These are phyloP conservation scores for Maccullochella peelii DNA, from an alignment of 2,113 vertebrate species.

Conservation along the genomic window DNA sequence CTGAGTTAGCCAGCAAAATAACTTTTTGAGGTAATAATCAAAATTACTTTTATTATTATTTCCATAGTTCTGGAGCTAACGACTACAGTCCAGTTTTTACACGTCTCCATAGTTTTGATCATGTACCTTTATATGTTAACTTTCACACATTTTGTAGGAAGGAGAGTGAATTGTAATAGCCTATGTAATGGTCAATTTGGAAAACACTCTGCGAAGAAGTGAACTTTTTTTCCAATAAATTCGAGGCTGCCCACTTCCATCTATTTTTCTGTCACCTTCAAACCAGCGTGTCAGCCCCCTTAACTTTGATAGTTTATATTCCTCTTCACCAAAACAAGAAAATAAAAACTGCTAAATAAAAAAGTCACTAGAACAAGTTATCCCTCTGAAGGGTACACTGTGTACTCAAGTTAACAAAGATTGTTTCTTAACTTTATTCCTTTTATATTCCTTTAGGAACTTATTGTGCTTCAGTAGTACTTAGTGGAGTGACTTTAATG, in stretches of 20 bases:
- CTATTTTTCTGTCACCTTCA: background rate
- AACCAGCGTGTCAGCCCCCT: background rate
- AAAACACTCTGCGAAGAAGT: background rate
- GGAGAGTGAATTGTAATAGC: background rate
- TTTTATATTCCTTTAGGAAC: background rate
- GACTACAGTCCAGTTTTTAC: background rate
- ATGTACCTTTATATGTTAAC: background rate
- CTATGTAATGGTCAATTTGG: background rate
- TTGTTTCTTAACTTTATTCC: background rate
- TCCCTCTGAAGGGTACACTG: background rate
- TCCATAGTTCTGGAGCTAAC: background rate
- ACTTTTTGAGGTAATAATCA: background rate
- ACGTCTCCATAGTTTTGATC: too few species aligned
- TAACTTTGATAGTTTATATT: background rate
- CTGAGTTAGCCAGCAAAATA: background rate
- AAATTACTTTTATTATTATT: background rate
- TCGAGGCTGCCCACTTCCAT: background rate
- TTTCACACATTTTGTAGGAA: too few species aligned
- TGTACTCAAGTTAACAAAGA: background rate
- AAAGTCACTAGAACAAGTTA: background rate
- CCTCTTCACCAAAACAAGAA: background rate
- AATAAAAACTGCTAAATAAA: background rate
- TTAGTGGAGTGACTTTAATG: background rate
- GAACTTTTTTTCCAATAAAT: background rate
- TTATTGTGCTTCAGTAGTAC: background rate